Evolutionary conservation across 2,797 vertebrate genomes (phyloP).

Genomic region (Chiropotes sagulatus): DNA sequence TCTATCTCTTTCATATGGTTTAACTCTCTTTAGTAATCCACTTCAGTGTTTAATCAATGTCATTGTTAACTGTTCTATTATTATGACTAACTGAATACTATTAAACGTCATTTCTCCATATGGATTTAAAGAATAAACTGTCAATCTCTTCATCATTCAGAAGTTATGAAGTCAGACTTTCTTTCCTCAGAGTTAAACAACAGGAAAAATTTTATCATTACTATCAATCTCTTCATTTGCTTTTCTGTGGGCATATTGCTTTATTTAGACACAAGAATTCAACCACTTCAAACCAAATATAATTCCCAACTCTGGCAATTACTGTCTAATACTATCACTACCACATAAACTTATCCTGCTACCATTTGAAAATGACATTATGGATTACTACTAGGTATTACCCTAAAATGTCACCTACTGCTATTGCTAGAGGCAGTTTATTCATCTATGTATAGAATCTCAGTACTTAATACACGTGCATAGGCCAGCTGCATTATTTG

Average conservation of each 20-base stretch:
- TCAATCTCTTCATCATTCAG: conserved; percentile 40
- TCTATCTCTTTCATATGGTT: background rate
- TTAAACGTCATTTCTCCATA: conserved; percentile 41
- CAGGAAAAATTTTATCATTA: background rate
- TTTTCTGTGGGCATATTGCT: background rate
- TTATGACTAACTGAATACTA: conserved; percentile 23
- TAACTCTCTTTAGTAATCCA: conserved; percentile 48
- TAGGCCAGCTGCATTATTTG: background rate
- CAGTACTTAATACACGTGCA: background rate
- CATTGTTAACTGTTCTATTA: conserved; percentile 6
- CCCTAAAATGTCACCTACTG: background rate
- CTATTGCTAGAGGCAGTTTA: background rate
- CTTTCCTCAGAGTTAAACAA: conserved; percentile 7
- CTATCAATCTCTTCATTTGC: background rate
- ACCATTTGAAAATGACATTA: background rate
- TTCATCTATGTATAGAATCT: background rate
- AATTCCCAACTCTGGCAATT: background rate
- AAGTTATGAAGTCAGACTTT: conserved; percentile 8
- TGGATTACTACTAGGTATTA: background rate
- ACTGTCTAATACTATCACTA: background rate
- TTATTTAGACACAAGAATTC: background rate
- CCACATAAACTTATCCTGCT: background rate
- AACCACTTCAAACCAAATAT: background rate
- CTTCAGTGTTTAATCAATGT: conserved; percentile 33
- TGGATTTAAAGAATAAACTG: conserved; percentile 40